These are phyloP conservation scores for Carollia perspicillata DNA, from an alignment of 2,113 vertebrate genomes.

Conservation along the genomic window DNA sequence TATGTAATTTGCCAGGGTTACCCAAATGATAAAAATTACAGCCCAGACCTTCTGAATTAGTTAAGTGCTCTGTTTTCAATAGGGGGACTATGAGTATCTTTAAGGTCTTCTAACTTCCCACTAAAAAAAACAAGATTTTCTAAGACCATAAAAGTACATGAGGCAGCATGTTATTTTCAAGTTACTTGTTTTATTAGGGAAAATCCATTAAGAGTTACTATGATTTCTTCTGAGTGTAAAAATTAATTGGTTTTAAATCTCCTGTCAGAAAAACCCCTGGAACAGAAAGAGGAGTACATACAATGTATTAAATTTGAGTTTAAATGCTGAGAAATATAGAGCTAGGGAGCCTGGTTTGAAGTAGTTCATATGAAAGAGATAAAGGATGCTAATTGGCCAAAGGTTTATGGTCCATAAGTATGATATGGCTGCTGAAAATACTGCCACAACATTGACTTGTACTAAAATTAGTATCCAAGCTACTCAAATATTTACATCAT, in stretches of 20 bases:
- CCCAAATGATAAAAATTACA: not conserved
- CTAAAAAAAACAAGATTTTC: not conserved
- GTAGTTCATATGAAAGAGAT: not conserved
- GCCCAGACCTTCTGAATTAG: not conserved
- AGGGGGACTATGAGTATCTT: not conserved
- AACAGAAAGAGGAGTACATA: not conserved
- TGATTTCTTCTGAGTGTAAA: not conserved
- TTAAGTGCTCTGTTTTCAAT: not conserved
- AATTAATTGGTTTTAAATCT: not conserved
- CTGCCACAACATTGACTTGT: not conserved
- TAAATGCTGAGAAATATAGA: not conserved
- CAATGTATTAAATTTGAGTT: not conserved
- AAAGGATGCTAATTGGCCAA: not conserved
- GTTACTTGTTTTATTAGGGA: not conserved
- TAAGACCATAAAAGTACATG: constrained; percentile 27
- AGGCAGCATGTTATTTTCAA: not conserved
- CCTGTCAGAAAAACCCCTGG: not conserved
- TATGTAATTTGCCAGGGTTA: not conserved
- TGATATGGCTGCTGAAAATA: not conserved
- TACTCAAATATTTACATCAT: not conserved
- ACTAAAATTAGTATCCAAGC: not conserved
- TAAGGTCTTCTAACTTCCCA: not conserved
- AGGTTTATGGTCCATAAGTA: not conserved
- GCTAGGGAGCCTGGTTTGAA: not conserved
- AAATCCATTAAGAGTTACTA: not conserved